Evolutionary conservation across 2,888 invertebrate genomes (phyloP), one percentile per base, ranked within the genome.

Genomic region (Crossocerus cetratus): DNA sequence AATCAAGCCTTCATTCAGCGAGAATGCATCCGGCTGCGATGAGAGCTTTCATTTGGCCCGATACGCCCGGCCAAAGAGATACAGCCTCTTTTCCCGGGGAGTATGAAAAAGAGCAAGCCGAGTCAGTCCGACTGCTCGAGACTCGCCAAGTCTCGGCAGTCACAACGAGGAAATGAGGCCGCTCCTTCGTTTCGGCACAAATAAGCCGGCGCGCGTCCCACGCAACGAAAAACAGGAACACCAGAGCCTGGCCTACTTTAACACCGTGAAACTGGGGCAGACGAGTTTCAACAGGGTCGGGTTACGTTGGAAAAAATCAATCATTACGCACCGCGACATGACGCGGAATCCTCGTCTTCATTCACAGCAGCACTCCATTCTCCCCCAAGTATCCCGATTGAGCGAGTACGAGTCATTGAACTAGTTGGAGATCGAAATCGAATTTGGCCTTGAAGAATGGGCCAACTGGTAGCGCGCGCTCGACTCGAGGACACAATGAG

Each of bases 1-100:
- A 73, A 78, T 78, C 76, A 78, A 74, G 74, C 69, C 58, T 66
- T 72, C 69, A 74, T 72, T 77, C 77, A 74, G 22, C 49, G 44
- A 49, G 70, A 61, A 59, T 71, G 60, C 57, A 64, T 71, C 65
- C 74, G 68, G 58, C 32, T 32, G 63, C 54, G 63, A 62, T 45
- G 57, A 65, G 62, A 42, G 62, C 66, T 63, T 64, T 74, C 69
- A 44, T 67, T 65, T 61, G 54, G 20, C 22, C 57, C 59, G 64
- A 61, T 57, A 55, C 16, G 64, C 61, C 4, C 63, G 20, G 45
- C 44, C 63, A 63, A 73, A 73, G 60, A 32, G 59, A 55, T 59
- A 59, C 49, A 56, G 45, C 60, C 56, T 61, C 58, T 45, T 62
- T 44, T 22, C 20, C 14, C 18, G 18, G 32, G 54, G 61, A 32